phyloP scores from a whole-genome alignment of 2,888 invertebrate genomes.

The Sthenelais limicola region DNA sequence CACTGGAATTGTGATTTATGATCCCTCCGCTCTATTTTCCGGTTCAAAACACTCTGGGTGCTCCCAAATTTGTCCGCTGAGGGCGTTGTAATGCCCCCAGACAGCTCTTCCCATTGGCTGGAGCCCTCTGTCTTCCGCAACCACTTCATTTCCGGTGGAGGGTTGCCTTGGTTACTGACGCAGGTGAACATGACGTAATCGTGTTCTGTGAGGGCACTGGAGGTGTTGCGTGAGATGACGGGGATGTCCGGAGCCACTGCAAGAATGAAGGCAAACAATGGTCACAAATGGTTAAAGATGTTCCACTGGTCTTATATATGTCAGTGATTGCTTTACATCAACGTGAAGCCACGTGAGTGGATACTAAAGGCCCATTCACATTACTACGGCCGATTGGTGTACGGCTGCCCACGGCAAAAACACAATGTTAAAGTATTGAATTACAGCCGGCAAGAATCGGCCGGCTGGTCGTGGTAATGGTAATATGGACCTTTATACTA shows the following conservation, averaged over 20 bases:
- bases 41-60: neutral
- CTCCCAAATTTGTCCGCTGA: neutral
- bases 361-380: too few relatives aligned
- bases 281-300: too few relatives aligned
- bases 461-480: too few relatives aligned
- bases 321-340: too few relatives aligned
- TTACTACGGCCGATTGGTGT: too few relatives aligned
- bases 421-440: too few relatives aligned
- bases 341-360: too few relatives aligned
- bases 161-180: neutral
- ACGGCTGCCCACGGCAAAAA: too few relatives aligned
- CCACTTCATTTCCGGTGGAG: neutral
- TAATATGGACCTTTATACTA: too few relatives aligned
- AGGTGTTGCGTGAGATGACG: conserved; percentile 10
- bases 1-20: conserved; percentile 14
- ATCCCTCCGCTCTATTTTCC: neutral
- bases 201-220: neutral
- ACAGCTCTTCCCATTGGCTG: conserved; percentile 9
- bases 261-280: neutral
- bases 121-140: conserved; percentile 1
- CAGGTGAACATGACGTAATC: conserved; percentile 20
- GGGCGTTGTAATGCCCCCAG: conserved; percentile 16
- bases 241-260: conserved; percentile 2
- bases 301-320: too few relatives aligned
- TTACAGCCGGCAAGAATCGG: too few relatives aligned